Percentiles rank a stretch among this genome's conserved stretches.
Evolutionary conservation across 2,113 vertebrate species (phyloP).

Genomic region (Perca fluviatilis): DNA sequence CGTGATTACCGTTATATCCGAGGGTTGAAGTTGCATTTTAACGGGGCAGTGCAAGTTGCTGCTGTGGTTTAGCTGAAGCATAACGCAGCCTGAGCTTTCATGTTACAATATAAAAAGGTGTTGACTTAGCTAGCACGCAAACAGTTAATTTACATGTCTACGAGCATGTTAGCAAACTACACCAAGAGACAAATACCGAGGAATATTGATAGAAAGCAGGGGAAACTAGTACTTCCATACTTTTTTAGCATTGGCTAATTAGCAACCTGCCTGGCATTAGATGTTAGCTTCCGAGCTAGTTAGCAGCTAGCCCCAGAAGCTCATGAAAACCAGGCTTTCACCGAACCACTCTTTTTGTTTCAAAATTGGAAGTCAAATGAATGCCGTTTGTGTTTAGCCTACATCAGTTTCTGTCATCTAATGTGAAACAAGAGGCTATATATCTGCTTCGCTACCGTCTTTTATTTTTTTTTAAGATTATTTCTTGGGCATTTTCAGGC

Average conservation of each 20-base stretch:
- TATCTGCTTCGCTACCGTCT: too few relatives aligned
- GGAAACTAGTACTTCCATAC: background rate
- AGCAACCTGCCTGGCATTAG: conserved; percentile 19
- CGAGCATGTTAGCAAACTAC: background rate
- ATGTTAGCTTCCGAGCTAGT: conserved; percentile 51
- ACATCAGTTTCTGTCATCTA: too few relatives aligned
- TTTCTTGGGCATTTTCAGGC: too few relatives aligned
- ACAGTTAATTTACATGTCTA: background rate
- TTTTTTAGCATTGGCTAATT: conserved; percentile 23
- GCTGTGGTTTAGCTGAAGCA: conserved; percentile 20
- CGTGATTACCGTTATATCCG: too few relatives aligned
- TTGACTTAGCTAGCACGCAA: conserved; percentile 7
- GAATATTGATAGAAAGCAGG: accelerated
- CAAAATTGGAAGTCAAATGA: too few relatives aligned
- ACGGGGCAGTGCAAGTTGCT: background rate
- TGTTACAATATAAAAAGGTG: background rate
- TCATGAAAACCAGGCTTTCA: background rate
- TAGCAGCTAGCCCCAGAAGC: conserved; percentile 49
- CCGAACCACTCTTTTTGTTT: background rate
- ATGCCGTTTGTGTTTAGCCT: too few relatives aligned
- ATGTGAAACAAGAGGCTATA: too few relatives aligned
- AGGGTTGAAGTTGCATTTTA: too few relatives aligned
- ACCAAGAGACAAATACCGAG: accelerated
- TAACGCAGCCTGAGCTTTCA: background rate
- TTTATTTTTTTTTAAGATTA: too few relatives aligned